phyloP scores from a whole-genome alignment of 2,797 vertebrate species.

The Siniperca undulata region DNA sequence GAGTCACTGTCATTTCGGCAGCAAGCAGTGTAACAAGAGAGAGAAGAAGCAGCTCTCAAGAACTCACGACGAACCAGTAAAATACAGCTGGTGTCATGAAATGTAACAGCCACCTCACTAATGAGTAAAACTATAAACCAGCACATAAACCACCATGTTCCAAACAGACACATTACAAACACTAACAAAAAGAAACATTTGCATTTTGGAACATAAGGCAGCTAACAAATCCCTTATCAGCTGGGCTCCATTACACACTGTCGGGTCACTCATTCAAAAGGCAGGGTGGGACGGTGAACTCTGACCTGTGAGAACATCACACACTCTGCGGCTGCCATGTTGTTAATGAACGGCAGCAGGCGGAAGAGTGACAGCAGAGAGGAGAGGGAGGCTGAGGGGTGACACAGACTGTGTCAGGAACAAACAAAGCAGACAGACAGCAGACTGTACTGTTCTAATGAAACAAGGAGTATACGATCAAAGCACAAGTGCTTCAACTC shows the following conservation, averaged over 20 bases:
- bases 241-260: neutral
- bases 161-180: no score
- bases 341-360: slow-evolving; percentile 33
- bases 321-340: slow-evolving; percentile 1
- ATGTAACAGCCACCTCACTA: no score
- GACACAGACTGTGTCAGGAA: slow-evolving; percentile 22
- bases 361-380: neutral
- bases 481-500: neutral
- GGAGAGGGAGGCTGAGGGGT: slow-evolving; percentile 15
- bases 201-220: no score
- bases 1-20: no score
- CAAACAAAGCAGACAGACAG: slow-evolving; percentile 35
- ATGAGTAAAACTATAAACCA: no score
- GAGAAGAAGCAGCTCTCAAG: no score
- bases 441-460: neutral
- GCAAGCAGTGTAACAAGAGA: no score
- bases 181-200: no score
- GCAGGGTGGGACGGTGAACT: slow-evolving; percentile 40
- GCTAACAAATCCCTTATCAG: no score
- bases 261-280: slow-evolving; percentile 61
- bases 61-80: no score
- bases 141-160: no score
- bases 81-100: no score
- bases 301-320: slow-evolving; percentile 44
- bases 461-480: neutral